phyloP scores from a whole-genome alignment of 2,888 invertebrate species.

The Cephonodes hylas region DNA sequence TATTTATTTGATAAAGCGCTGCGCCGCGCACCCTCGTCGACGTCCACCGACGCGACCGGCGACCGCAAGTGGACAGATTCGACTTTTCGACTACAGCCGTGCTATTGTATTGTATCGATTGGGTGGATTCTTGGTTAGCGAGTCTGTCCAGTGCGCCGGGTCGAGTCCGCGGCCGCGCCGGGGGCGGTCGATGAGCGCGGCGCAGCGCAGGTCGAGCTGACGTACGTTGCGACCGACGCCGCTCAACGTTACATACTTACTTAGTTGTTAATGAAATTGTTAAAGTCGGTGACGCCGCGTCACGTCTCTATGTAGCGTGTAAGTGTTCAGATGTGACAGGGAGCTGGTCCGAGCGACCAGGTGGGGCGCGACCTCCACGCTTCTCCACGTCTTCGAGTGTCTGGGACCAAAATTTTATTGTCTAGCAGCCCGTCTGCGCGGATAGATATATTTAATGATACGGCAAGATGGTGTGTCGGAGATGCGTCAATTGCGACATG shows the following conservation, averaged over 20 bases:
- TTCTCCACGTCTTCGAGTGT: conserved; percentile 42
- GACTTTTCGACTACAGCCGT: conserved; percentile 3
- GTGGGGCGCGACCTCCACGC: not conserved
- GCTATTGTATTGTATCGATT: not conserved
- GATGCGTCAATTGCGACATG: conserved; percentile 9
- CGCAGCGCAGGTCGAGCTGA: conserved; percentile 6
- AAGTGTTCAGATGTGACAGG: conserved; percentile 63
- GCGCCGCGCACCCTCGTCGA: conserved; percentile 6
- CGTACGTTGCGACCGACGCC: conserved; percentile 24
- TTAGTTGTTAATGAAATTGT: conserved; percentile 39
- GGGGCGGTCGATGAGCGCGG: not conserved
- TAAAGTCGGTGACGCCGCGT: conserved; percentile 59
- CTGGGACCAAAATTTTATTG: conserved; percentile 71
- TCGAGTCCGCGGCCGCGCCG: not conserved
- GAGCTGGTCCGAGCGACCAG: not conserved
- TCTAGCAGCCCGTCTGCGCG: not conserved
- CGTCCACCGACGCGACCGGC: not conserved
- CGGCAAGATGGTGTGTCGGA: conserved; percentile 9
- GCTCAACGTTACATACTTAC: conserved; percentile 46
- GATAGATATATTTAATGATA: conserved; percentile 24
- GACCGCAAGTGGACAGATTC: not conserved
- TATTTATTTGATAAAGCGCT: conserved; percentile 25
- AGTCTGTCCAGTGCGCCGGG: not conserved
- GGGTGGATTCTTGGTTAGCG: not conserved
- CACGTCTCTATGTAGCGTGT: conserved; percentile 55